These are phyloP conservation scores for Sinohyriopsis cumingii DNA, from an alignment of 2,888 invertebrate genomes.

Conservation along the genomic window DNA sequence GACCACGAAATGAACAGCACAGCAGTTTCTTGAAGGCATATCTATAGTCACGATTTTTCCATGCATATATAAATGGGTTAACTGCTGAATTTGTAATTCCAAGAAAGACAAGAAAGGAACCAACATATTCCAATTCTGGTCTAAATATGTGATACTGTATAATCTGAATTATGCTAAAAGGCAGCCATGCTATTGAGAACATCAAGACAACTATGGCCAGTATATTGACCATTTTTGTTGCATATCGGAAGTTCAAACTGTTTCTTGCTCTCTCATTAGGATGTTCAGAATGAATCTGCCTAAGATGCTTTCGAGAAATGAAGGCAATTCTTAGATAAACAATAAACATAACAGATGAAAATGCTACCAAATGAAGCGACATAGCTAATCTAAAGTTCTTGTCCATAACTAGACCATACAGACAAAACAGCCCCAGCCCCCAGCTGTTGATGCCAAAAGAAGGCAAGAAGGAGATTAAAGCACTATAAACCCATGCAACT, in stretches of 20 bases:
- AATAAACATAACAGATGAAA: slow-evolving; percentile 33
- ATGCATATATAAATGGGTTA: slow-evolving; percentile 49
- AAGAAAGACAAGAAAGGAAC: slow-evolving; percentile 39
- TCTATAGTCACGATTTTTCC: slow-evolving; percentile 44
- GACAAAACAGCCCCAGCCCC: slow-evolving; percentile 28
- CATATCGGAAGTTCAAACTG: no score
- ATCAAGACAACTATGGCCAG: slow-evolving; percentile 34
- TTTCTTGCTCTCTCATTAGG: neutral
- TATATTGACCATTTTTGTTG: slow-evolving; percentile 21
- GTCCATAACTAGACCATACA: slow-evolving; percentile 40
- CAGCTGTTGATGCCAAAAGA: slow-evolving; percentile 33
- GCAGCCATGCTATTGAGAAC: slow-evolving; percentile 44
- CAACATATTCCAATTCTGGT: slow-evolving; percentile 11
- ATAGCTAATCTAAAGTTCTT: slow-evolving; percentile 25
- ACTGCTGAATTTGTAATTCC: slow-evolving; percentile 42
- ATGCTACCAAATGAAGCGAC: slow-evolving; percentile 20
- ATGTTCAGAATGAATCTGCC: slow-evolving; percentile 13
- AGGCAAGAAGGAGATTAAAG: slow-evolving; percentile 26
- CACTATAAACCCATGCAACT: slow-evolving; percentile 33
- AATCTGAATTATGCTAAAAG: slow-evolving; percentile 38
- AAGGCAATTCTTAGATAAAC: slow-evolving; percentile 31
- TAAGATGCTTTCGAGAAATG: slow-evolving; percentile 31
- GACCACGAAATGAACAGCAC: neutral
- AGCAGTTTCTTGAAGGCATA: slow-evolving; percentile 36
- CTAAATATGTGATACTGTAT: slow-evolving; percentile 18